Evolutionary conservation across 2,797 vertebrate genomes (phyloP), one percentile per base, ranked within the genome.

Genomic region (Scolopax bukidnonensis): DNA sequence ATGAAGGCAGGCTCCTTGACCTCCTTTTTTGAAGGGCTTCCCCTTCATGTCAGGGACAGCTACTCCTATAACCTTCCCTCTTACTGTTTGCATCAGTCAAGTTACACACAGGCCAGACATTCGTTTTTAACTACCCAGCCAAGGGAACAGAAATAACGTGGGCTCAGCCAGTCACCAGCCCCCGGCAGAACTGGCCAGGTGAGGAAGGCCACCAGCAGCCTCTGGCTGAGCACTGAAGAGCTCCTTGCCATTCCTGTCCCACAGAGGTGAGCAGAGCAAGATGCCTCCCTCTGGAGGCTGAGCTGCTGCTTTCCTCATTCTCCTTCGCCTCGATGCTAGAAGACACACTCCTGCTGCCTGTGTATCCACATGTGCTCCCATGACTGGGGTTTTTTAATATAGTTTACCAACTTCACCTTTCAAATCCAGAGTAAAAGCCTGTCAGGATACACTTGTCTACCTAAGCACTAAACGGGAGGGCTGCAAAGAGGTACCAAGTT

Each of bases 81-180:
- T 28, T 8, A n/a, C 67, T 24, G 20, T 16, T 6, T 8, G 18
- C 59, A 74, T 16, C 40, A 4, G 11, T 16, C 11, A 19, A 59
- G 32, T 2, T 10, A 21, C 45, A 33, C 1, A 4, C 25, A 45
- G 30, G 16, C 33, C 71, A 84, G 11, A 65, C 13, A 1, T 6
- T 8, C 16, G 12, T 6, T 25, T 60, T 43, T 6, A 87, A 11
- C 36, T 32, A 4, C 11, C 5, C 53, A 33, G 53, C 4, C 78
- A 48, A 28, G 0, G 3, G 20, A n/a, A 51, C 0, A 12, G 21
- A 4, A 81, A 1, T 4, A 65, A 8, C 41, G 25, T 0, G 6
- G 45, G 30, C 21, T 36, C 53, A 20, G 12, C 38, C 8, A 24
- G 20, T 30, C 32, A 36, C 13, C 32, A 12, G 59, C 33, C n/a